Percentiles rank a stretch among this genome's conserved stretches.
Evolutionary conservation across 2,888 invertebrate genomes (phyloP).

Genomic region (Lacanobia oleracea): DNA sequence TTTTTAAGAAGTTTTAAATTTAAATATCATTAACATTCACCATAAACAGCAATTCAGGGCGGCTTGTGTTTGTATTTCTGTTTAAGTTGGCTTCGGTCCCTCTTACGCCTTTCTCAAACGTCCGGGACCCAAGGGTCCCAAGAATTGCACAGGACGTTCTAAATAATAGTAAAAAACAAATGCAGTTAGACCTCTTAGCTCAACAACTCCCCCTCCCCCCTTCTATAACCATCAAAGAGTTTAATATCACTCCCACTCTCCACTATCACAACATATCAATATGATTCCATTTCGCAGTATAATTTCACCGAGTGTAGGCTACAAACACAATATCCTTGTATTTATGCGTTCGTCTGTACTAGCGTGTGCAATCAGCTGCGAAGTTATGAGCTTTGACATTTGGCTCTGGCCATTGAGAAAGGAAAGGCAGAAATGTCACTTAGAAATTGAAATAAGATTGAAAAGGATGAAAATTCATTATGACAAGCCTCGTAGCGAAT

Average conservation of each 20-base stretch:
- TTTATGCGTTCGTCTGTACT: constrained; percentile 44
- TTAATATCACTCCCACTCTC: neutral
- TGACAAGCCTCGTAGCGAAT: neutral
- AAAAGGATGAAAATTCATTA: no score
- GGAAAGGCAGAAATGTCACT: neutral
- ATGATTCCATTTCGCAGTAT: constrained; percentile 7
- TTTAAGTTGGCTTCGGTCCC: no score
- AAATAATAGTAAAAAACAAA: no score
- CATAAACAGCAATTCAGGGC: no score
- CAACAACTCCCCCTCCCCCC: no score
- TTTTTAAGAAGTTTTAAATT: no score
- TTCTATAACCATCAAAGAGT: neutral
- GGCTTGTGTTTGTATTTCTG: no score
- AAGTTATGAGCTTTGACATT: constrained; percentile 65
- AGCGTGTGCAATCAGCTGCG: constrained; percentile 57
- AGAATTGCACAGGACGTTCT: no score
- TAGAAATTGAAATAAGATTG: neutral
- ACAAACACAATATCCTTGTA: constrained; percentile 54
- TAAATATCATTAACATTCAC: no score
- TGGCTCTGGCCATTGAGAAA: constrained; percentile 16
- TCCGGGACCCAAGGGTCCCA: no score
- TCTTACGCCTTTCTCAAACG: no score
- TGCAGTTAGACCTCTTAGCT: no score
- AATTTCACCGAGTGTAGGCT: constrained; percentile 9
- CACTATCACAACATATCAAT: neutral